phyloP scores from a whole-genome alignment of 2,888 invertebrate genomes.

The Rhamnusium bicolor region DNA sequence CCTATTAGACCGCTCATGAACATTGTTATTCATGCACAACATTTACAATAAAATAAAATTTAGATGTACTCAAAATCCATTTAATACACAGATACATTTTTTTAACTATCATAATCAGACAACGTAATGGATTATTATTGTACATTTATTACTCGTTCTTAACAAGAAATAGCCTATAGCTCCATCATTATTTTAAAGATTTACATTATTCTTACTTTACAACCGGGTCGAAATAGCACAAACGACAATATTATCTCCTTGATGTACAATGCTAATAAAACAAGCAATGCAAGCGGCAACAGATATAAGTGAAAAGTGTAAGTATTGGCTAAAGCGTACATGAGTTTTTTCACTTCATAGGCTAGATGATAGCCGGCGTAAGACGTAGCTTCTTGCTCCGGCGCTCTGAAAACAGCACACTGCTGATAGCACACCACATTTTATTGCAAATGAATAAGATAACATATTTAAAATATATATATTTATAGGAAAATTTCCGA shows the following conservation, averaged over 20 bases:
- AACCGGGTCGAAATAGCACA: neutral
- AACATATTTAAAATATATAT: neutral
- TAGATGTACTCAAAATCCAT: too few relatives aligned
- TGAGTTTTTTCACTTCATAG: constrained; percentile 99
- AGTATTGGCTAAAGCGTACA: constrained; percentile 85
- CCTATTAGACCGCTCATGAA: too few relatives aligned
- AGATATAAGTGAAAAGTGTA: constrained; percentile 66
- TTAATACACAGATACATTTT: too few relatives aligned
- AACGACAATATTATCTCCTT: constrained; percentile 8
- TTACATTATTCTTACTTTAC: neutral
- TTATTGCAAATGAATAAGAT: constrained; percentile 1
- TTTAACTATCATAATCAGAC: too few relatives aligned
- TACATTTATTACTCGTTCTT: too few relatives aligned
- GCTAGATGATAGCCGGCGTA: constrained; percentile 99
- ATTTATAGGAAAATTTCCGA: neutral
- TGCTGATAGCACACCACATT: constrained; percentile 70
- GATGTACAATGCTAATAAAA: constrained; percentile 41
- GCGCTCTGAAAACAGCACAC: constrained; percentile 87
- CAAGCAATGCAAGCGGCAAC: constrained; percentile 63
- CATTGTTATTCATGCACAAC: too few relatives aligned
- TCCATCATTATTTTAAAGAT: neutral
- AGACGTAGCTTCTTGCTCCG: constrained; percentile 91
- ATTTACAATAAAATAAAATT: too few relatives aligned
- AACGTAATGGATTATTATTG: too few relatives aligned
- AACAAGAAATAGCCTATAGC: too few relatives aligned